A percentile compares a stretch with the other conserved stretches of the same genome.
Evolutionary conservation across 2,797 vertebrate species (phyloP).

Genomic region (Tapera naevia): DNA sequence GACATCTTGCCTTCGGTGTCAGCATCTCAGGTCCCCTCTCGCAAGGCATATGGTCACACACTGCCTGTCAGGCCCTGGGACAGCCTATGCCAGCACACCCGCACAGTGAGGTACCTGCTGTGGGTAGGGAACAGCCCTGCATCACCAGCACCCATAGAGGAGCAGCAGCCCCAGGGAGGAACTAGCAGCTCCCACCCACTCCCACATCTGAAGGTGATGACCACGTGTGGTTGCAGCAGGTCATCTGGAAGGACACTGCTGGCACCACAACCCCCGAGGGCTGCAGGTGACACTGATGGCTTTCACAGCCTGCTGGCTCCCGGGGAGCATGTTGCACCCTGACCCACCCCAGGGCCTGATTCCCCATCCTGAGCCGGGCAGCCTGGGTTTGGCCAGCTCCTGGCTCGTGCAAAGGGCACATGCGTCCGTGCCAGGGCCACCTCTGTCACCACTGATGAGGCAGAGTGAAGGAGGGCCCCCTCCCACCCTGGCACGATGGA

Average conservation of each 20-base stretch:
- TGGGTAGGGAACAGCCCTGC: neutral
- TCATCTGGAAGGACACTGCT: accelerated
- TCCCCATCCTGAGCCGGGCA: neutral
- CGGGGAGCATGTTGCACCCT: accelerated
- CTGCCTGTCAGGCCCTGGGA: neutral
- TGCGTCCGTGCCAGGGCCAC: neutral
- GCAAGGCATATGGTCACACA: neutral
- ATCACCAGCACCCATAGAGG: accelerated
- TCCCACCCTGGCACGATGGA: neutral
- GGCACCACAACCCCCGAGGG: neutral
- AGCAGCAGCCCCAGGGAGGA: neutral
- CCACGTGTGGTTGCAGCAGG: accelerated
- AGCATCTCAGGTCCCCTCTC: neutral
- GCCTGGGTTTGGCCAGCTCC: neutral
- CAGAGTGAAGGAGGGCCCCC: neutral
- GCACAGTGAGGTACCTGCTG: accelerated
- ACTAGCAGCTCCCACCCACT: neutral
- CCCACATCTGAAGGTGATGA: accelerated
- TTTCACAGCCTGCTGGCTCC: neutral
- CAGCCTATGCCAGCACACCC: neutral
- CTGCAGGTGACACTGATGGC: neutral
- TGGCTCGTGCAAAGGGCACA: neutral
- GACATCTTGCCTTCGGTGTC: neutral
- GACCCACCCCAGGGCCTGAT: neutral
- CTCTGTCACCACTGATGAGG: neutral